A percentile compares a stretch with the other conserved stretches of the same genome.
Conservation (phyloP, 2,888 invertebrate genomes). For the Synanthedon vespiformis region DNA sequence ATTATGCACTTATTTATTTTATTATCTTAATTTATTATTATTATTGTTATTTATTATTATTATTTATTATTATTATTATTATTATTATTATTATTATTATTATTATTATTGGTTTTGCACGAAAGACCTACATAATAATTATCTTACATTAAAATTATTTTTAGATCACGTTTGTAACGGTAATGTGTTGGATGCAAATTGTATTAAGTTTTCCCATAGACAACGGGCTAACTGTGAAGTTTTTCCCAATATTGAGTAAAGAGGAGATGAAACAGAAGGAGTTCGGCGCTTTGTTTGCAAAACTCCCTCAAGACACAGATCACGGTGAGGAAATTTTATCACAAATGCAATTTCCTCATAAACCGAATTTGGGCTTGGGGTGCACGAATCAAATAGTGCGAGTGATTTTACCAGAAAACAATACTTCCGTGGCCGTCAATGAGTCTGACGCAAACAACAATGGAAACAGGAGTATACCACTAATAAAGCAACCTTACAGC, state of each 20-base stretch:
- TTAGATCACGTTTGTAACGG: not conserved
- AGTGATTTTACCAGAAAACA: conserved; percentile 19
- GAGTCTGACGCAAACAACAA: not conserved
- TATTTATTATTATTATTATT: no score
- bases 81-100: no score
- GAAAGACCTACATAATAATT: no score
- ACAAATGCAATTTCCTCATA: conserved; percentile 18
- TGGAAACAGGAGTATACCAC: conserved; percentile 30
- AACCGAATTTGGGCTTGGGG: conserved; percentile 17
- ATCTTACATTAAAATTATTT: not conserved
- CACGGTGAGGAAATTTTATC: conserved; percentile 1
- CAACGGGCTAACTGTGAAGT: conserved; percentile 35
- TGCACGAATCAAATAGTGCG: conserved; percentile 37
- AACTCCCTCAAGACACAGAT: conserved; percentile 28
- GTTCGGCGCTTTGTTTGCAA: conserved; percentile 28
- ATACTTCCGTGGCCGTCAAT: conserved; percentile 2
- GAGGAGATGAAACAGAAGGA: conserved; percentile 22
- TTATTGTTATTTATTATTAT: no score
- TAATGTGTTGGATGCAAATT: not conserved
- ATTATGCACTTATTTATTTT: no score
- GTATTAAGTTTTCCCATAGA: conserved; percentile 30
- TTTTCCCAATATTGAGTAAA: conserved; percentile 26
- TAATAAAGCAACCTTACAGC: conserved; percentile 28
- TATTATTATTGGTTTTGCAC: no score
- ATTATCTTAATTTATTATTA: no score